Base-by-base conservation (phyloP, 1,140 invertebrate genomes). In the Potamilus streckersoni region DNA sequence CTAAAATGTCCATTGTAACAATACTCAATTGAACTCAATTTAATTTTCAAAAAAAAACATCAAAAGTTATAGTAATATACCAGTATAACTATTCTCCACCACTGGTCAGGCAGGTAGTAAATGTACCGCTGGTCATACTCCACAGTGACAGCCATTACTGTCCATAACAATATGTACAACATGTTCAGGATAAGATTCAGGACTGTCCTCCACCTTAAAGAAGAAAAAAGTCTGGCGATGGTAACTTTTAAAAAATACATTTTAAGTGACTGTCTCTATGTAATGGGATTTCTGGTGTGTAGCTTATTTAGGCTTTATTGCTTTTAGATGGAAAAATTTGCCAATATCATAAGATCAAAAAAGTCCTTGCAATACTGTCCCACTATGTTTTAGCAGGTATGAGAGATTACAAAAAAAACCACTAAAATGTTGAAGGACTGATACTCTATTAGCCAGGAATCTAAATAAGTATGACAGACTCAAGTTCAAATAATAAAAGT, bases 91-190 rank as follows among this genome's bases (percentile, higher is more conserved):
- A 89, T 83, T 71, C 87, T 87, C 85, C 87, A 89, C 75, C 72
- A 79, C 19, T 89, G 83, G 19, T 84, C 79, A 6, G 87, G 88
- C 61, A 87, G 78, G 17, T 23, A 78, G 74, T 89, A 89, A 1
- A 71, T 63, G 70, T 88, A 78, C 38, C 84, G 66, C 31, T 84
- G 64, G 69, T 88, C 83, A 81, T 84, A 88, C 60, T 86, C 83
- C 6, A 86, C 78, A n/a, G 82, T 31, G 2, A 89, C 80, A 20
- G 83, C 87, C 66, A 86, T 83, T 15, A 84, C 73, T 19, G 87
- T 86, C 88, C 88, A 89, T 64, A 89, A 49, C 19, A 87, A 27
- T 27, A 88, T 88, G 82, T 89, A 89, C 3, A 85, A 16, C 59
- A 89, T 80, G 71, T 88, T 89, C 23, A 89, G 38, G 0, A 86